A percentile compares a stretch with the other conserved stretches of the same genome.
Conservation (phyloP, 35 echinoderm and acorn worm species). For the Holothuria glaberrima region DNA sequence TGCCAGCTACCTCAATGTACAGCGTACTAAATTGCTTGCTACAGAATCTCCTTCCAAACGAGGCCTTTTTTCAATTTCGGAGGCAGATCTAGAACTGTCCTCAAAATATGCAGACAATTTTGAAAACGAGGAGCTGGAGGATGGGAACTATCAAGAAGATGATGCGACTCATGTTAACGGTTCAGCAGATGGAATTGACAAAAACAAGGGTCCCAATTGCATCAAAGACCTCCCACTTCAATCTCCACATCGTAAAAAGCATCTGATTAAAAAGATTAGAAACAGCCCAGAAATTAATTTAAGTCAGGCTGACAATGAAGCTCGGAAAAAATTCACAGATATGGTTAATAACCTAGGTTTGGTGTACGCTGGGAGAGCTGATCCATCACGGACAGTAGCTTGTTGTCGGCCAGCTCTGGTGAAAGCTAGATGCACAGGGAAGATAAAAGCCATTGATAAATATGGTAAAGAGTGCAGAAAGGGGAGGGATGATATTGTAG, state of each 20-base stretch:
- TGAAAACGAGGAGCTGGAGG: conserved; percentile 22
- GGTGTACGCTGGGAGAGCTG: conserved; percentile 80
- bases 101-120: not conserved
- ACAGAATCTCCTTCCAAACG: conserved; percentile 37
- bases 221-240: not conserved
- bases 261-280: conserved; percentile 48
- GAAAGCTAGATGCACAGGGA: conserved; percentile 72
- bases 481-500: conserved; percentile 66
- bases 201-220: not conserved
- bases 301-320: conserved; percentile 37
- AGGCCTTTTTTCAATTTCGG: conserved; percentile 51
- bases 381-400: conserved; percentile 77
- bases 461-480: conserved; percentile 74
- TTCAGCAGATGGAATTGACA: not conserved
- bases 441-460: conserved; percentile 80
- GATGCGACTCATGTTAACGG: not conserved
- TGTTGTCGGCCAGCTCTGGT: conserved; percentile 76
- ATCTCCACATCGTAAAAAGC: conserved; percentile 32
- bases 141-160: not conserved
- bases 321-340: conserved; percentile 52
- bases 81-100: conserved; percentile 8
- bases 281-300: conserved; percentile 63
- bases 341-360: conserved; percentile 74
- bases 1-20: conserved; percentile 58
- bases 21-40: conserved; percentile 52